Conservation (phyloP, 1,140 invertebrate species). For the Nomia melanderi region DNA sequence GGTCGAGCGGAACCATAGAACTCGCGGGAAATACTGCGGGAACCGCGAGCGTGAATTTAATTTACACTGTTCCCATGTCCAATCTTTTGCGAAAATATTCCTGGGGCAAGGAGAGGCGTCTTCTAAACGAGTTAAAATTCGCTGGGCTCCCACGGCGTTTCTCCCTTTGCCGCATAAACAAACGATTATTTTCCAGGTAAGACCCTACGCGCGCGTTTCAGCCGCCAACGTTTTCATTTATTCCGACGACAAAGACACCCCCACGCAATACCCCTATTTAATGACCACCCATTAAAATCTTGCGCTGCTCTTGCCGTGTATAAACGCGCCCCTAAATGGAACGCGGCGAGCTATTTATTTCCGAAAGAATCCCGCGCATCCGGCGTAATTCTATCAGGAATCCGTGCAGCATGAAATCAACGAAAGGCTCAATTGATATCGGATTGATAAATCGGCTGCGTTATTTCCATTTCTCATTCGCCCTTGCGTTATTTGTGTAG, state of each 20-base stretch:
- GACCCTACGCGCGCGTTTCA: background rate
- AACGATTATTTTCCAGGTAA: conserved; percentile 5
- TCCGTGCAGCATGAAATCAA: background rate
- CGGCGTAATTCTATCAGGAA: background rate
- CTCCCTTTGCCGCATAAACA: background rate
- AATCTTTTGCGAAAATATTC: background rate
- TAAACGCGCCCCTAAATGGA: conserved; percentile 7
- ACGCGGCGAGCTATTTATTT: background rate
- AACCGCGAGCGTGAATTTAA: background rate
- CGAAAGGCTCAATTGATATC: background rate
- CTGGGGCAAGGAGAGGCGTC: background rate
- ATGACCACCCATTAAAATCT: conserved; percentile 15
- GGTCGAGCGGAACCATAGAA: too few relatives aligned
- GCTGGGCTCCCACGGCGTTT: background rate
- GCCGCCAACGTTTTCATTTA: conserved; percentile 25
- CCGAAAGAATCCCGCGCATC: background rate
- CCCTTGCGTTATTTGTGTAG: too few relatives aligned
- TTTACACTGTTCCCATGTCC: background rate
- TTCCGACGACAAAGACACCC: conserved; percentile 5
- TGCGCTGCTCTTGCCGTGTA: background rate
- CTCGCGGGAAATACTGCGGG: too few relatives aligned
- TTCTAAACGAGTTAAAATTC: background rate
- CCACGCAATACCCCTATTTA: conserved; percentile 13
- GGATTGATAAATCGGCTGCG: too few relatives aligned
- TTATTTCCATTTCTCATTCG: too few relatives aligned